phyloP scores from a whole-genome alignment of 2,113 vertebrate genomes.

The Anthoscopus minutus region DNA sequence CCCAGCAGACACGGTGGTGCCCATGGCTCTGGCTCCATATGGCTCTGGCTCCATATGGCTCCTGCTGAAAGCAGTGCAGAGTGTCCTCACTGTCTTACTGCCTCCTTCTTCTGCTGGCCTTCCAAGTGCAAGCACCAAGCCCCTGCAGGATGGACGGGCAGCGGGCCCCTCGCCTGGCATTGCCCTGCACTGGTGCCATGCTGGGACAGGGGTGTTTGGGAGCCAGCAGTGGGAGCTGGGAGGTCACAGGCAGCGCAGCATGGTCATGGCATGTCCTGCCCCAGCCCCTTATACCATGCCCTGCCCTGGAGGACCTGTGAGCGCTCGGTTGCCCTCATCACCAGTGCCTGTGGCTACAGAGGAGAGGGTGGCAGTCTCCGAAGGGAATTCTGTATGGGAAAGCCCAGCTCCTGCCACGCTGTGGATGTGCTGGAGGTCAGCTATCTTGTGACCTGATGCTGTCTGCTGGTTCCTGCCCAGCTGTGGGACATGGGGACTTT shows the following conservation, averaged over 20 bases:
- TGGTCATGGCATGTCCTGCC: fast-evolving
- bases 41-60: background rate
- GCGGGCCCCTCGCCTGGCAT: fast-evolving
- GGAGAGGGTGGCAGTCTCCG: background rate
- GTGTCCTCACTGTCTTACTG: fast-evolving
- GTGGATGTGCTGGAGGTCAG: background rate
- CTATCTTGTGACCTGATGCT: background rate
- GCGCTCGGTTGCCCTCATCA: fast-evolving
- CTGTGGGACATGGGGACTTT: background rate
- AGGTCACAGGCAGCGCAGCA: background rate
- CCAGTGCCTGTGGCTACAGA: background rate
- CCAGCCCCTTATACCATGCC: background rate
- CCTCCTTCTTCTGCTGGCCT: background rate
- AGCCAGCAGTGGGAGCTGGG: fast-evolving
- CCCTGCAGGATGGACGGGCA: fast-evolving
- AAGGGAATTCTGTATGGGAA: background rate
- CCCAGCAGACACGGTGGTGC: fast-evolving
- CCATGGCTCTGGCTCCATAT: background rate
- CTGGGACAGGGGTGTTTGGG: fast-evolving
- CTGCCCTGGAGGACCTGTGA: fast-evolving
- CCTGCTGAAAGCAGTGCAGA: background rate
- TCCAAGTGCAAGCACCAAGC: background rate
- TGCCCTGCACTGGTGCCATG: fast-evolving
- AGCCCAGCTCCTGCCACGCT: fast-evolving
- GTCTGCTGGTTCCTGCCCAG: background rate